Evolutionary conservation across 2,113 vertebrate genomes (phyloP).

Genomic region (Gymnogyps californianus): DNA sequence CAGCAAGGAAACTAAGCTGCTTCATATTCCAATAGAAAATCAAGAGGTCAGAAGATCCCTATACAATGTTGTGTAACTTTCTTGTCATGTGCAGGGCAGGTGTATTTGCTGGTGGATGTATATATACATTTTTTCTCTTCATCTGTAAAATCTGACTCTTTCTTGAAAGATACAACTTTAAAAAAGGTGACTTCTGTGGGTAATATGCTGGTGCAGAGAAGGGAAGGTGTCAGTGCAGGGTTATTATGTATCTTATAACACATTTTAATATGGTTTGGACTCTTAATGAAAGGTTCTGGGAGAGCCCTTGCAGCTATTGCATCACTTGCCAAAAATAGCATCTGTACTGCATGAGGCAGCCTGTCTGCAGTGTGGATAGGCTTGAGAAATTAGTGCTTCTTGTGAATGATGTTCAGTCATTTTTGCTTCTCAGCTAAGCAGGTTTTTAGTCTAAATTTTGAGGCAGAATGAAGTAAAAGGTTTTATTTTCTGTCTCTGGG

Average conservation of each 20-base stretch:
- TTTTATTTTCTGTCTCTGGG: conserved; percentile 16
- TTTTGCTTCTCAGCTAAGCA: not conserved
- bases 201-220: not conserved
- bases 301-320: conserved; percentile 60
- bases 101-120: not conserved
- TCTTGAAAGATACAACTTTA: not conserved
- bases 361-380: conserved; percentile 41
- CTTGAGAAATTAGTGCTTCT: conserved; percentile 41
- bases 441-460: not conserved
- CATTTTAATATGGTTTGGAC: not conserved
- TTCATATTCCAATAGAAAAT: not conserved
- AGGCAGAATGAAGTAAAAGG: conserved; percentile 12
- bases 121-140: not conserved
- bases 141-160: not conserved
- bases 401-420: conserved; percentile 10
- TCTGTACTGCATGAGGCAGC: conserved; percentile 23
- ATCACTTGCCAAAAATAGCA: conserved; percentile 62
- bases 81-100: not conserved
- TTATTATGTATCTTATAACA: not conserved
- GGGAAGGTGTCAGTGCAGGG: not conserved
- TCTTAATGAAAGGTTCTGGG: conserved; percentile 41
- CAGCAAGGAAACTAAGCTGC: not conserved
- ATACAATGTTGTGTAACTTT: not conserved
- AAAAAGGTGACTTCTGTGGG: not conserved
- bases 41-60: not conserved